Evolutionary conservation across 1,140 invertebrate species (phyloP), one percentile per base, ranked within the genome.

Genomic region (Bactericera cockerelli): DNA sequence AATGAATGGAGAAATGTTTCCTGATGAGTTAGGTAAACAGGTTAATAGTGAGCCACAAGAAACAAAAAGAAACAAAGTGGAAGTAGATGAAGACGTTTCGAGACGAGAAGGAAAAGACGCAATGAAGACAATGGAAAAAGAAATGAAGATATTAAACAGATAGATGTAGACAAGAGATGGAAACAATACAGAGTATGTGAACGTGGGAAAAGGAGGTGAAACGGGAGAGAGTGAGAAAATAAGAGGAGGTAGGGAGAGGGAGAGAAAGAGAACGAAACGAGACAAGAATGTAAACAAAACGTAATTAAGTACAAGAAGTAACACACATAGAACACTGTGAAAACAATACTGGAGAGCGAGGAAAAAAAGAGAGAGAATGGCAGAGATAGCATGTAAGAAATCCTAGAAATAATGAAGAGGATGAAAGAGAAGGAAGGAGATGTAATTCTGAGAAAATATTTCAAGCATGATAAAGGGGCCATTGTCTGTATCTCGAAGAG

Each of bases 1-100:
- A 31, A 31, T 31, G 28, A 38, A 58, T n/a, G 49, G 19, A 60
- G 59, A 38, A 24, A 57, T n/a, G 19, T 57, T 33, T 58, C 16
- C 2, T 14, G 14, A 26, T 61, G 13, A 59, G 31, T 42, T 59
- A 26, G 19, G 24, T 2, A 55, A 36, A 28, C 36, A 1, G n/a
- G 36, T 55, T n/a, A 21, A 6, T 60, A 38, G 26, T 6, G 28
- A 31, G 28, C 4, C 28, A 31, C 28, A 31, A 31, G 28, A 6
- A n/a, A 13, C 28, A 6, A 13, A 13, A 13, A 31, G 28, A 31
- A 31, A 31, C 4, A 31, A 31, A 4, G 13, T 31, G 28, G 28
- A 31, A 31, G 28, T 4, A 31, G 28, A 31, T 4, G 13, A 31
- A 31, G 28, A 31, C 28, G 28, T 6, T 6, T 4, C 4, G 13